phyloP scores from a whole-genome alignment of 2,888 invertebrate species.

The Drosophila emarginata region DNA sequence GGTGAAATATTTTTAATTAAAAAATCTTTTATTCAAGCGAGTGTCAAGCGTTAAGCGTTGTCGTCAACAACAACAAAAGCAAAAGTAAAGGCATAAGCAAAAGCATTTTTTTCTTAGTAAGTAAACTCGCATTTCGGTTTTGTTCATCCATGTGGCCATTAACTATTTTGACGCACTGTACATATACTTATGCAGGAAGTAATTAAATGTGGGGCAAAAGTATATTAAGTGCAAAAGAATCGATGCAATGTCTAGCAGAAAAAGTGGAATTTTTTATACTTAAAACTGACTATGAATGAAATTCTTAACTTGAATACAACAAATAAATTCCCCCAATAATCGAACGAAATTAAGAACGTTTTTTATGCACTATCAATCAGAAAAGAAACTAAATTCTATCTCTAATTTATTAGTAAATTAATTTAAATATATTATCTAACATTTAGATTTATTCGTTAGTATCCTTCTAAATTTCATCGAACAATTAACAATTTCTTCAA shows the following conservation, averaged over 20 bases:
- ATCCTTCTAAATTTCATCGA: no score
- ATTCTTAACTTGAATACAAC: background rate
- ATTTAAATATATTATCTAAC: no score
- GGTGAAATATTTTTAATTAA: slow-evolving; percentile 76
- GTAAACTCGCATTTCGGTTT: background rate
- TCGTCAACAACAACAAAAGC: slow-evolving; percentile 17
- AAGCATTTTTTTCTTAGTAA: slow-evolving; percentile 2
- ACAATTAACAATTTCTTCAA: no score
- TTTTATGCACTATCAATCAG: no score
- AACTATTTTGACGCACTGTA: slow-evolving; percentile 18
- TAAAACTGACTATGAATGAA: background rate
- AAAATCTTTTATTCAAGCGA: slow-evolving; percentile 77
- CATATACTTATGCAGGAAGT: background rate
- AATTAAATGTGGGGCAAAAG: slow-evolving; percentile 3
- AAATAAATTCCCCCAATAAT: no score
- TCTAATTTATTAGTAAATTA: no score
- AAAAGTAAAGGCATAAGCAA: no score
- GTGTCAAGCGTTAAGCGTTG: slow-evolving; percentile 46
- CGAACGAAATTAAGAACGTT: no score
- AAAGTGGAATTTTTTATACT: background rate
- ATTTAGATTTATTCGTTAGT: no score
- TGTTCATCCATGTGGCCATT: slow-evolving; percentile 14
- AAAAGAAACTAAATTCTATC: no score
- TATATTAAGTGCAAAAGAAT: background rate
- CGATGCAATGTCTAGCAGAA: background rate